A percentile compares a stretch with the other conserved stretches of the same genome.
These are phyloP conservation scores for Ploceus nigricollis DNA, from an alignment of 2,113 vertebrate genomes.

Conservation along the genomic window DNA sequence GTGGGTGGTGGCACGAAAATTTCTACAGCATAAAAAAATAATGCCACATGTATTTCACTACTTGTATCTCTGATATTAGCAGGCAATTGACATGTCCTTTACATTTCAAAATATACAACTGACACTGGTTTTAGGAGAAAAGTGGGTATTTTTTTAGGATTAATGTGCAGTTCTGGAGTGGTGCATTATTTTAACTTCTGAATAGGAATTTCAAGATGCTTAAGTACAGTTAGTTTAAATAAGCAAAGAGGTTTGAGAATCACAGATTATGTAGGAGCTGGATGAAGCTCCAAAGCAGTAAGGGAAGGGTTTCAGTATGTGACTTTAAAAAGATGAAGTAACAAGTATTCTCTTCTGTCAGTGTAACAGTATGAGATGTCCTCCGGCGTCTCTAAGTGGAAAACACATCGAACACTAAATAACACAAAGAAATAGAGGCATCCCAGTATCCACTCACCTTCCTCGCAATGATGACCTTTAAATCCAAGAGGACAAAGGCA, in stretches of 20 bases:
- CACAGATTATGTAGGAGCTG: neutral
- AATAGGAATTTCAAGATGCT: neutral
- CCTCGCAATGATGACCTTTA: slow-evolving; percentile 87
- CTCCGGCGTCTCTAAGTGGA: neutral
- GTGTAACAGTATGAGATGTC: neutral
- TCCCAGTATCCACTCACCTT: slow-evolving; percentile 78
- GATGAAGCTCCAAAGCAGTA: neutral
- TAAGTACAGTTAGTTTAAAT: neutral
- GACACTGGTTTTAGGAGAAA: neutral
- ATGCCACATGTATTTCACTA: neutral
- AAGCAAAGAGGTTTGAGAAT: neutral
- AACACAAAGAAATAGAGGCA: neutral
- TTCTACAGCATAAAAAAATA: neutral
- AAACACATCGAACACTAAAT: neutral
- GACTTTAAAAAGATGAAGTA: neutral
- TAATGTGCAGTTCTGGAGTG: neutral
- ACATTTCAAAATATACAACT: neutral
- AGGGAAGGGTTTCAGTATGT: neutral
- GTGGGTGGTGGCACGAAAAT: neutral
- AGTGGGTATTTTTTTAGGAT: neutral
- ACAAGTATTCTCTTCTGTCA: neutral
- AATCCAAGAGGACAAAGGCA: slow-evolving; percentile 94
- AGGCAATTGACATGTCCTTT: neutral
- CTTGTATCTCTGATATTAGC: neutral
- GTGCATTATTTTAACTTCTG: neutral